Conservation (phyloP, 1,140 invertebrate genomes). For the Caenorhabditis inopinata region DNA sequence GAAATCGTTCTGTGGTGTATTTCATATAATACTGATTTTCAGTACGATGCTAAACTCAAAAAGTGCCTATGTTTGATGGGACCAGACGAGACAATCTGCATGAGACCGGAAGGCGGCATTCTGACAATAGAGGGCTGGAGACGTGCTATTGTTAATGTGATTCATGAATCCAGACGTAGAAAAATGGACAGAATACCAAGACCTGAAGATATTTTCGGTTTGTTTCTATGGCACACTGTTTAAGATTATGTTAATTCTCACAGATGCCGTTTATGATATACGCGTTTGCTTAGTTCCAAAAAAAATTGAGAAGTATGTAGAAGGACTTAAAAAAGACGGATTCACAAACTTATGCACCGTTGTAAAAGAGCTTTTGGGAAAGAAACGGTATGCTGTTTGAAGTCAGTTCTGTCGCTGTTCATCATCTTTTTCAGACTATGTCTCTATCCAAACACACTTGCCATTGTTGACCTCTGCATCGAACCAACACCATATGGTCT, state of each 20-base stretch:
- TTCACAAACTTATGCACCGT: neutral
- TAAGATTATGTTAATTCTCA: neutral
- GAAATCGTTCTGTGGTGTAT: too few relatives aligned
- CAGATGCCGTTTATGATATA: slow-evolving; percentile 12
- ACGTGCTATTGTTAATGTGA: neutral
- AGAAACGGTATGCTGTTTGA: neutral
- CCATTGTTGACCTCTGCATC: slow-evolving; percentile 5
- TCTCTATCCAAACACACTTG: slow-evolving; percentile 1
- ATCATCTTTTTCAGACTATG: neutral
- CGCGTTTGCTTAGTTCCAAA: neutral
- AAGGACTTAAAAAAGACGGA: neutral
- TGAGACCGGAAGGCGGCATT: neutral
- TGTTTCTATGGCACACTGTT: neutral
- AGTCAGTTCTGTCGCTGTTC: neutral
- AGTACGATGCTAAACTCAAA: slow-evolving; percentile 30
- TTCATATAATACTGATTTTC: neutral
- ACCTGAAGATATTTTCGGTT: slow-evolving; percentile 29
- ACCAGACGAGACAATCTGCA: slow-evolving; percentile 22
- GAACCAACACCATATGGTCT: slow-evolving; percentile 3
- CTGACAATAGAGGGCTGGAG: neutral
- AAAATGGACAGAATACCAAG: slow-evolving; percentile 10
- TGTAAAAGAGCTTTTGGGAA: neutral
- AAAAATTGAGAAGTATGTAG: neutral
- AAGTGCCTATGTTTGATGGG: slow-evolving; percentile 37
- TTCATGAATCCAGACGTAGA: neutral